These are phyloP conservation scores for Stichopus horrens DNA, from an alignment of 53 echinoderm and acorn worm species.

Conservation along the genomic window DNA sequence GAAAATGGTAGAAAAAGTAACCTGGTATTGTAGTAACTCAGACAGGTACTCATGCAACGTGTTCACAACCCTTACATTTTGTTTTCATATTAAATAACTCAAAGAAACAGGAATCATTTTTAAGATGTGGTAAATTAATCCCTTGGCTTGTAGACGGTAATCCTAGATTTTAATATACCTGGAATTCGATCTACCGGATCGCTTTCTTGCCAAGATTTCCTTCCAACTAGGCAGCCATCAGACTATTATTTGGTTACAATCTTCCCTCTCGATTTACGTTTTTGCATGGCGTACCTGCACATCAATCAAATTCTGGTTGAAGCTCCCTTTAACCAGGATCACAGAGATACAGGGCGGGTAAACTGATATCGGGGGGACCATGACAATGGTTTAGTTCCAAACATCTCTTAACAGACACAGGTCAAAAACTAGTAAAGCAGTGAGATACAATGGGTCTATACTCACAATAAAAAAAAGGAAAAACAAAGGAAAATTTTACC, in stretches of 20 bases:
- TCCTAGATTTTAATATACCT: neutral
- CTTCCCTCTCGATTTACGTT: neutral
- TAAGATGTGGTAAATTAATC: neutral
- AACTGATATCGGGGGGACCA: too few species aligned
- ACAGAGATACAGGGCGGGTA: too few species aligned
- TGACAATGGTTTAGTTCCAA: too few species aligned
- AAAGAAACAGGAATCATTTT: neutral
- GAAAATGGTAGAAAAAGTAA: neutral
- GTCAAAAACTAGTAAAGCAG: too few species aligned
- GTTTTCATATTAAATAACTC: neutral
- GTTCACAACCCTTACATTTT: neutral
- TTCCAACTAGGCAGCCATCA: slow-evolving; percentile 5
- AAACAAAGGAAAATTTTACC: too few species aligned
- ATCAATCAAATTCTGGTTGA: neutral
- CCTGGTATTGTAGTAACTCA: neutral
- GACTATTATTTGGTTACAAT: slow-evolving; percentile 6
- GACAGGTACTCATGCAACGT: neutral
- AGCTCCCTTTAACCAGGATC: neutral
- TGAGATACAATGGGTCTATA: too few species aligned
- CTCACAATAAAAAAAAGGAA: too few species aligned
- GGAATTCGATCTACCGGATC: slow-evolving; percentile 2
- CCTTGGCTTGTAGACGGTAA: neutral
- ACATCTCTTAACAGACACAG: too few species aligned
- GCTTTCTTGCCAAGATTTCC: neutral
- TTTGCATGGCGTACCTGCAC: neutral